Base-by-base conservation (phyloP, 1,140 invertebrate genomes). In the Macrocentrus cingulum region DNA sequence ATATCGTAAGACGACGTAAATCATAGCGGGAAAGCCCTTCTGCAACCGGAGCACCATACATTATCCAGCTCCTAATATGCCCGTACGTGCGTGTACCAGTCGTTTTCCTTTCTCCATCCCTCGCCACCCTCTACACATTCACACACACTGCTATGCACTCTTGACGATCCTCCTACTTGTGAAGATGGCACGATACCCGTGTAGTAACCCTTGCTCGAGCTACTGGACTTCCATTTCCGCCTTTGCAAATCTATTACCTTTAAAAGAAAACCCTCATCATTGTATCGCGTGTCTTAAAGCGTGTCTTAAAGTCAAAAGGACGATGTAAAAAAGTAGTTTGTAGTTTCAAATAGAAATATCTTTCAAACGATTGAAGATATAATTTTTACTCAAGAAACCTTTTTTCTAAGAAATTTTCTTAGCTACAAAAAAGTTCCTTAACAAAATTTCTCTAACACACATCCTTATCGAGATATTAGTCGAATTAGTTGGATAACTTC, bases 1-100 rank as follows among this genome's bases (percentile, higher is more conserved):
- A 67, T 69, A 69, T 69, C 67, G 64, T 70, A 76, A 79, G 76
- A 76, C 69, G 74, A 68, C 65, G 74, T 80, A 79, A 78, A 79
- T 79, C 76, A 78, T 67, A 65, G 39, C 54, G 67, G 71, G 68
- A 67, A 68, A 64, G 65, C 65, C 37, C 25, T 51, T 36, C 36
- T 52, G 20, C 18, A 59, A 72, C 70, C 70, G 67, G 65, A 71
- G 64, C 60, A 62, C 55, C 70, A 71, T 79, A 80, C 72, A 77
- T 80, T 78, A 79, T 68, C 68, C 71, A 65, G 7, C 61, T 70
- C 68, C 68, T 74, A 73, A 75, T 73, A 74, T 65, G 71, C 59
- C 61, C 68, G 74, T 78, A 79, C 78, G 78, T 79, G 78, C 76
- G 71, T 77, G 68, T 73, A 75, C 70, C 67, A 56, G 41, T 22